phyloP scores from a whole-genome alignment of 2,113 vertebrate genomes.

The Helogale parvula region DNA sequence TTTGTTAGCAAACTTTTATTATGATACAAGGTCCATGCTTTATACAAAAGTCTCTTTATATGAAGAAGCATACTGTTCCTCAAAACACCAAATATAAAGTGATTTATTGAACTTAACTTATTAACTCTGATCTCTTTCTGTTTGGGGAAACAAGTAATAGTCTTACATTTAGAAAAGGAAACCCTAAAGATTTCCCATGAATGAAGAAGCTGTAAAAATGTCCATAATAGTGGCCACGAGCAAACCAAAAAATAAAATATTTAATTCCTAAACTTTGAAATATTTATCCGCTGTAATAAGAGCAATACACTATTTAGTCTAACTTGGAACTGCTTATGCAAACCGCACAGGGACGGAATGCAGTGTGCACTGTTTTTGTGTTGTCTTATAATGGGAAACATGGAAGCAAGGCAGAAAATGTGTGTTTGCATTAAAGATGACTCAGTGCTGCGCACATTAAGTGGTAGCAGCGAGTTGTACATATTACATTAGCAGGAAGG shows the following conservation, averaged over 20 bases:
- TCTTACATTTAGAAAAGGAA: constrained; percentile 75
- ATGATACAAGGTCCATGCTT: constrained; percentile 50
- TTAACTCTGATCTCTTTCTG: constrained; percentile 76
- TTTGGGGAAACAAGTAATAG: constrained; percentile 65
- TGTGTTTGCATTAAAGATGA: constrained; percentile 87
- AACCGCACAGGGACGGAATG: constrained; percentile 81
- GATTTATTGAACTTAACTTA: constrained; percentile 77
- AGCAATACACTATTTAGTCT: constrained; percentile 81
- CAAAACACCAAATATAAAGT: constrained; percentile 69
- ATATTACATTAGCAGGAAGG: constrained; percentile 85
- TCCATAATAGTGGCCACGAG: constrained; percentile 71
- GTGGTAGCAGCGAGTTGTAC: constrained; percentile 83
- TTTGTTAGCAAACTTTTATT: constrained; percentile 64
- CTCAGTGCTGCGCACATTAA: constrained; percentile 82
- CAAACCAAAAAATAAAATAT: constrained; percentile 77
- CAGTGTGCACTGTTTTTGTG: constrained; percentile 83
- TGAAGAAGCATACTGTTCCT: constrained; percentile 46
- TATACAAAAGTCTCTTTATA: constrained; percentile 49
- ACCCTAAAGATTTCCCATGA: constrained; percentile 69
- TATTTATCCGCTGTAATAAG: constrained; percentile 84
- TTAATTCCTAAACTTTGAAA: constrained; percentile 81
- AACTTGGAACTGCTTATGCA: constrained; percentile 77
- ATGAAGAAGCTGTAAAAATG: constrained; percentile 78
- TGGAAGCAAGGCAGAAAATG: constrained; percentile 83
- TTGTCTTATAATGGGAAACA: constrained; percentile 84